These are phyloP conservation scores for Ailurus styani DNA, from an alignment of 2,113 vertebrate genomes.

Conservation along the genomic window DNA sequence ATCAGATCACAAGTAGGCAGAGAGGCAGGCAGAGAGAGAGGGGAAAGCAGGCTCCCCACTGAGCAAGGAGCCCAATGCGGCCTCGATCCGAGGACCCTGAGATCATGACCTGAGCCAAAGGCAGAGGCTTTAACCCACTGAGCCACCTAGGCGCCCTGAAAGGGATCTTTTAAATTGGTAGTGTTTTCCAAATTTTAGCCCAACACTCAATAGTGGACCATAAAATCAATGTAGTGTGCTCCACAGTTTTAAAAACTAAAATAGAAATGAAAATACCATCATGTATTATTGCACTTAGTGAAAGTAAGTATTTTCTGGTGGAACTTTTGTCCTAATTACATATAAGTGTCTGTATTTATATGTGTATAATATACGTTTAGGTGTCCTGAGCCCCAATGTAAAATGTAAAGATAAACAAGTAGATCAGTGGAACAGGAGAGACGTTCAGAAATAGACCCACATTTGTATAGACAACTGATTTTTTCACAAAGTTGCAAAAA, in stretches of 20 bases:
- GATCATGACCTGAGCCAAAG: too few relatives aligned
- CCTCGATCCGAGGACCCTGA: too few relatives aligned
- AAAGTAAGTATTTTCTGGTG: neutral
- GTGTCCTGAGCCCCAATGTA: neutral
- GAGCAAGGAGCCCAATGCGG: too few relatives aligned
- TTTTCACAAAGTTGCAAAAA: neutral
- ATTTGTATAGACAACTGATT: neutral
- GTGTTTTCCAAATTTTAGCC: constrained; percentile 28
- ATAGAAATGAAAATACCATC: neutral
- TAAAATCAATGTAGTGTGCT: neutral
- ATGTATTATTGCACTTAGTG: neutral
- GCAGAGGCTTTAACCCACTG: too few relatives aligned
- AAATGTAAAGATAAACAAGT: neutral
- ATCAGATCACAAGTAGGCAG: too few relatives aligned
- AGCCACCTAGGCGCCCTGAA: too few relatives aligned
- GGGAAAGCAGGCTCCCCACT: too few relatives aligned
- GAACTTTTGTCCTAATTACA: neutral
- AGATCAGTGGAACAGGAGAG: neutral
- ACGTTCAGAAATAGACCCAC: neutral
- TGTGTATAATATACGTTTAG: neutral
- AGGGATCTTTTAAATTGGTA: neutral
- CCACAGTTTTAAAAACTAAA: neutral
- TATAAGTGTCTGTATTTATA: neutral
- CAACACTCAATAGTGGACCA: neutral
- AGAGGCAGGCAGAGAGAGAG: too few relatives aligned